phyloP scores from a whole-genome alignment of 1,140 invertebrate species.

The Cydia amplana region DNA sequence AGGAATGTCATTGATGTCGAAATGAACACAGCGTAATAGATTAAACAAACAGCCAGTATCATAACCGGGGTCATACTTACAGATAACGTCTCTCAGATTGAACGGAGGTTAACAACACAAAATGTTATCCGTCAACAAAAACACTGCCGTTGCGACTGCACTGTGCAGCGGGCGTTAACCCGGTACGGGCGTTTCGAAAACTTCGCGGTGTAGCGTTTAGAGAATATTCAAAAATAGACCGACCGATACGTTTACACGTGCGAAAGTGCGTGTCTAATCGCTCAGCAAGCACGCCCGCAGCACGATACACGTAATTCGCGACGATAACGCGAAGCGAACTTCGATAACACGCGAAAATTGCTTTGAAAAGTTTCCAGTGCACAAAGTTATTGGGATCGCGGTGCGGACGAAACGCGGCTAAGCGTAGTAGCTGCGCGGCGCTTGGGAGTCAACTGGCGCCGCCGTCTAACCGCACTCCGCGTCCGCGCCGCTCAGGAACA shows the following conservation, averaged over 20 bases:
- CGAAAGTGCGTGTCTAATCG: slow-evolving; percentile 53
- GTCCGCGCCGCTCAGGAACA: slow-evolving; percentile 55
- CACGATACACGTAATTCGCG: slow-evolving; percentile 47
- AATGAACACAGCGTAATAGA: slow-evolving; percentile 35
- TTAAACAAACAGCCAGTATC: slow-evolving; percentile 55
- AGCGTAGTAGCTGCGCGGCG: slow-evolving; percentile 66
- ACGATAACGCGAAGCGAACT: slow-evolving; percentile 49
- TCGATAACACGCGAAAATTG: slow-evolving; percentile 53
- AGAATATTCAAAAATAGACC: slow-evolving; percentile 78
- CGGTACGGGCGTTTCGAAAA: slow-evolving; percentile 74
- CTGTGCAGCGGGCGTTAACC: slow-evolving; percentile 70
- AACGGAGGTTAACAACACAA: slow-evolving; percentile 69
- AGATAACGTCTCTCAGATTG: slow-evolving; percentile 69
- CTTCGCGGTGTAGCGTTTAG: slow-evolving; percentile 71
- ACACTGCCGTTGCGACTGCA: slow-evolving; percentile 72
- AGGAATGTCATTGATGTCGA: slow-evolving; percentile 38
- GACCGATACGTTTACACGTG: slow-evolving; percentile 60
- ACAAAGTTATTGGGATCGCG: slow-evolving; percentile 71
- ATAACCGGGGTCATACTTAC: slow-evolving; percentile 76
- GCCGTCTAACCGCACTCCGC: slow-evolving; percentile 51
- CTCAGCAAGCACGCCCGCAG: slow-evolving; percentile 48
- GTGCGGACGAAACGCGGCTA: slow-evolving; percentile 57
- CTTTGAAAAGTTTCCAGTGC: slow-evolving; percentile 76
- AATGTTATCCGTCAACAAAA: slow-evolving; percentile 76
- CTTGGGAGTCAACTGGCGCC: slow-evolving; percentile 67